Base-by-base conservation (phyloP, 2,113 vertebrate genomes). In the Cephalopterus ornatus region DNA sequence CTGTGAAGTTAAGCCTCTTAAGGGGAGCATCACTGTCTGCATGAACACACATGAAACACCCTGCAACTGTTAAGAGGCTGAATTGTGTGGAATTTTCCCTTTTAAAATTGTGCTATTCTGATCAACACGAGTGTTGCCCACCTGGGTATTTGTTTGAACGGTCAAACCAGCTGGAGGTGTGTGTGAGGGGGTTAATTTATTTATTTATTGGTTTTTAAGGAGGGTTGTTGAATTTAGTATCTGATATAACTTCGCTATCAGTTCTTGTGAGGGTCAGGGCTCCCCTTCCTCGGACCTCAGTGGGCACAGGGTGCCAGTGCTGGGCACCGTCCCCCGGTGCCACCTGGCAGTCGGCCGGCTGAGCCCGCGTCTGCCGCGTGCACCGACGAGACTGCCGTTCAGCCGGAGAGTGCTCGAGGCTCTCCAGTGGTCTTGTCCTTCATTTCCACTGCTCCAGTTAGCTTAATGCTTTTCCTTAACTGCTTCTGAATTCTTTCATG, bases 381-480 rank as follows among this genome's bases (percentile, higher is more conserved):
- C n/a, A 24, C 39, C 3, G 1, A 4, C 26, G 47, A 6, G 32
- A 8, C 10, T 24, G 55, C 56, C 14, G 32, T 32, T 46, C 52
- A 17, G 0, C 13, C 22, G 11, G 19, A 80, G 73, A 56, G 58
- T 37, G 49, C 61, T 16, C 15, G 73, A 91, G 89, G 52, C 35
- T 95, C 74, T 77, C 71, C 84, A 88, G 14, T 89, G 61, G 62
- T 95, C 52, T 81, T 95, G 46, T 95, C 78, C 82, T 97, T 96
- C 75, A 61, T 96, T 97, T 97, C 95, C 91, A 42, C 82, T 87
- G 91, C 49, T 82, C 47, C 92, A 61, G 88, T 92, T 90, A 92
- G 88, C 93, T 94, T 93, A 96, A 77, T 84, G 82, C 76, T 93
- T 95, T 88, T 90, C 53, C 44, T 87, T 80, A 95, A 93, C 85